Evolutionary conservation across 2,888 invertebrate genomes (phyloP).

Genomic region (Agelastica alni): DNA sequence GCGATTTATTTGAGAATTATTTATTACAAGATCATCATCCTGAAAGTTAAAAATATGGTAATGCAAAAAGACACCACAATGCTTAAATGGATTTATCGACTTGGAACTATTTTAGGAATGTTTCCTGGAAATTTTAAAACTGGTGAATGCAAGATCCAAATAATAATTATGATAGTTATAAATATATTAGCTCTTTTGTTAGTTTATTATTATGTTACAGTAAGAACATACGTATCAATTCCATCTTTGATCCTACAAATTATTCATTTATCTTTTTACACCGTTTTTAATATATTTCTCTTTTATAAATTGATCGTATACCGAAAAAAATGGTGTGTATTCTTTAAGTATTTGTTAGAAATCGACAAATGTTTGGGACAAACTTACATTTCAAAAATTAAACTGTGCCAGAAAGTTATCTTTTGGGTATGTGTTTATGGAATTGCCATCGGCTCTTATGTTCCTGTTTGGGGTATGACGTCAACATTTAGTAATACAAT

Average conservation of each 20-base stretch:
- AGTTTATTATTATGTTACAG: not conserved
- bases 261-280: not conserved
- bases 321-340: not conserved
- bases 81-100: not conserved
- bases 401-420: not conserved
- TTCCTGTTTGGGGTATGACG: not conserved
- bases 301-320: not conserved
- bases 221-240: not conserved
- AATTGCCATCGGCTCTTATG: not conserved
- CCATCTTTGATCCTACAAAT: not conserved
- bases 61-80: not conserved
- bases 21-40: not conserved
- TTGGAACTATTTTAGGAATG: not conserved
- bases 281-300: not conserved
- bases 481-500: too few relatives aligned
- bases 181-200: not conserved
- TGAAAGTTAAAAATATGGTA: not conserved
- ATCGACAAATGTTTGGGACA: not conserved
- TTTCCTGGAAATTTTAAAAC: not conserved
- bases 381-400: not conserved
- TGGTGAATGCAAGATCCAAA: not conserved
- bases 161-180: not conserved
- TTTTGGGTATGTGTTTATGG: not conserved
- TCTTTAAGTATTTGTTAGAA: not conserved
- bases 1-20: too few relatives aligned